phyloP scores from a whole-genome alignment of 2,113 vertebrate species.

The Pangasianodon hypophthalmus region DNA sequence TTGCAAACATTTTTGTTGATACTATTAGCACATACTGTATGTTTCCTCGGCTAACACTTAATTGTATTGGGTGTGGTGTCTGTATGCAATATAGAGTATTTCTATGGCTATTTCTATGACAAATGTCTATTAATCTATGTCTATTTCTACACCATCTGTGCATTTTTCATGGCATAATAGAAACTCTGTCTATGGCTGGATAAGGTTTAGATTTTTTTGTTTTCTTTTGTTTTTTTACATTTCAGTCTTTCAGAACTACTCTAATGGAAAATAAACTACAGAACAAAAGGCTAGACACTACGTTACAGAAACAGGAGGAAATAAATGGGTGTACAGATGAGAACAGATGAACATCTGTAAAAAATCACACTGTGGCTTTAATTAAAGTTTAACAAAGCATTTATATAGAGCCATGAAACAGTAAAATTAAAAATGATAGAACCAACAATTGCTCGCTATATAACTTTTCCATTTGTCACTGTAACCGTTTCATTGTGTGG shows the following conservation, averaged over 20 bases:
- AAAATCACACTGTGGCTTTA: neutral
- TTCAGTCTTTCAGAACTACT: neutral
- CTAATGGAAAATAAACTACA: neutral
- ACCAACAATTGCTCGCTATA: neutral
- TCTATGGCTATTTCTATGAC: neutral
- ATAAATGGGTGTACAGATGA: constrained; percentile 4
- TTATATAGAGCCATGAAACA: neutral
- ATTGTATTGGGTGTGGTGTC: neutral
- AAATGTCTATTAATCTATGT: neutral
- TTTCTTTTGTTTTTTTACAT: neutral
- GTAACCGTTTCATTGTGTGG: neutral
- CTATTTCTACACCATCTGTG: neutral
- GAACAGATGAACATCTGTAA: neutral
- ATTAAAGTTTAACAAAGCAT: constrained; percentile 1
- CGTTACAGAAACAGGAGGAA: neutral
- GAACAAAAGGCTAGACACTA: neutral
- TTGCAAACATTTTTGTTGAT: neutral
- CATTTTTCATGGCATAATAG: neutral
- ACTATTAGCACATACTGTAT: neutral
- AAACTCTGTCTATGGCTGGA: neutral
- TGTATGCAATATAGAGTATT: neutral
- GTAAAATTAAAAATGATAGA: neutral
- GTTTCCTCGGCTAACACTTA: neutral
- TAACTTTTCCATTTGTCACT: neutral
- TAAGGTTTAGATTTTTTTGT: neutral